Conservation (phyloP, 2,797 vertebrate genomes). For the Chiropotes sagulatus region DNA sequence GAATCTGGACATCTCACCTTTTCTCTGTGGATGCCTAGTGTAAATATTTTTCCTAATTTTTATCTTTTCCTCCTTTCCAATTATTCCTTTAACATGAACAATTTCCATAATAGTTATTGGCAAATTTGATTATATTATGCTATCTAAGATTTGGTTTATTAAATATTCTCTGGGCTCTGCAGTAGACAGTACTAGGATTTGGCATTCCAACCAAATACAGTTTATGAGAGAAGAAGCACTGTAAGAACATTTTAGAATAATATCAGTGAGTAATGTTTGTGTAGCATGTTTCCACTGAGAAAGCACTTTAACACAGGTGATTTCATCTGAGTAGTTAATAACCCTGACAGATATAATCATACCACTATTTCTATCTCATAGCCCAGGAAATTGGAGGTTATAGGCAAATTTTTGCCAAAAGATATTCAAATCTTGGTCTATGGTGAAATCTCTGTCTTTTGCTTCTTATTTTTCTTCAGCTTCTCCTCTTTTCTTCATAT, state of each 20-base stretch:
- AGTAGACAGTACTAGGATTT: neutral
- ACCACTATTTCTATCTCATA: slow-evolving; percentile 20
- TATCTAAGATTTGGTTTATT: neutral
- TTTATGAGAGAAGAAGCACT: neutral
- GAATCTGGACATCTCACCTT: neutral
- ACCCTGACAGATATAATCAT: neutral
- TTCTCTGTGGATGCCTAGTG: neutral
- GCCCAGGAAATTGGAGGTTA: slow-evolving; percentile 17
- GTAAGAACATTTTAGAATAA: neutral
- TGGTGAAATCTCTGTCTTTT: neutral
- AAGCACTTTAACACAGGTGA: neutral
- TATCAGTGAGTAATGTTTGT: neutral
- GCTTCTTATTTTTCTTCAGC: neutral
- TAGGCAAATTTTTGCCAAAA: neutral
- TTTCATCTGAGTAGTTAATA: slow-evolving; percentile 13
- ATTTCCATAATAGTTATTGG: neutral
- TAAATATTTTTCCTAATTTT: neutral
- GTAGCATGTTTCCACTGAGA: neutral
- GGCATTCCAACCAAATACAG: neutral
- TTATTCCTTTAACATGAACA: neutral
- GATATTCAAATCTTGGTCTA: neutral
- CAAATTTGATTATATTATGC: neutral
- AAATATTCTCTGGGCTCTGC: neutral
- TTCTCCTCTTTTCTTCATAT: neutral
- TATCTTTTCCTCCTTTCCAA: neutral